A percentile compares a stretch with the other conserved stretches of the same genome.
phyloP scores from a whole-genome alignment of 2,888 invertebrate species.

The Callyntrura sp. region DNA sequence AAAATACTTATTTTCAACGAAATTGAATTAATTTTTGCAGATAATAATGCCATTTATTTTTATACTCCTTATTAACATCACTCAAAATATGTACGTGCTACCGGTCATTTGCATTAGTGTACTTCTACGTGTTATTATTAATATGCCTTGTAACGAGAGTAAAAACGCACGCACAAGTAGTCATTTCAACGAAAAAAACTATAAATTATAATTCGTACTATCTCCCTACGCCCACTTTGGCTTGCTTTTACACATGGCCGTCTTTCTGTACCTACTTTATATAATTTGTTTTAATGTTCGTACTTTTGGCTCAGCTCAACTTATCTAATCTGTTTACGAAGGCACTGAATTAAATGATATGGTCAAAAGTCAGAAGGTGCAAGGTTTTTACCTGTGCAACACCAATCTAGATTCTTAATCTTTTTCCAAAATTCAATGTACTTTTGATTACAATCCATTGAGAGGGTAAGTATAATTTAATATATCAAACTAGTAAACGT shows the following conservation, averaged over 20 bases:
- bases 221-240: background rate
- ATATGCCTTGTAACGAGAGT: background rate
- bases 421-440: constrained; percentile 30
- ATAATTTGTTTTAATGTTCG: background rate
- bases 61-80: background rate
- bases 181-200: background rate
- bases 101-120: too few relatives aligned
- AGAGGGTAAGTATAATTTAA: background rate
- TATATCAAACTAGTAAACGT: too few relatives aligned
- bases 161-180: background rate
- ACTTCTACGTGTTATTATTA: background rate
- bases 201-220: background rate
- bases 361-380: background rate
- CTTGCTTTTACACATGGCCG: background rate
- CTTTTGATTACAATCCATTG: constrained; percentile 6
- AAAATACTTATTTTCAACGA: constrained; percentile 49
- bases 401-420: constrained; percentile 33
- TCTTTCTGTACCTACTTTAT: too few relatives aligned
- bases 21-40: constrained; percentile 57
- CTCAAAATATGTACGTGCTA: background rate
- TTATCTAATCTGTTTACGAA: constrained; percentile 39
- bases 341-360: constrained; percentile 25
- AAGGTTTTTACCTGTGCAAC: too few relatives aligned
- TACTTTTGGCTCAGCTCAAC: constrained; percentile 20
- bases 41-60: constrained; percentile 33